Evolutionary conservation across 2,797 vertebrate species (phyloP), one percentile per base, ranked within the genome.

Genomic region (Lutjanus campechanus): DNA sequence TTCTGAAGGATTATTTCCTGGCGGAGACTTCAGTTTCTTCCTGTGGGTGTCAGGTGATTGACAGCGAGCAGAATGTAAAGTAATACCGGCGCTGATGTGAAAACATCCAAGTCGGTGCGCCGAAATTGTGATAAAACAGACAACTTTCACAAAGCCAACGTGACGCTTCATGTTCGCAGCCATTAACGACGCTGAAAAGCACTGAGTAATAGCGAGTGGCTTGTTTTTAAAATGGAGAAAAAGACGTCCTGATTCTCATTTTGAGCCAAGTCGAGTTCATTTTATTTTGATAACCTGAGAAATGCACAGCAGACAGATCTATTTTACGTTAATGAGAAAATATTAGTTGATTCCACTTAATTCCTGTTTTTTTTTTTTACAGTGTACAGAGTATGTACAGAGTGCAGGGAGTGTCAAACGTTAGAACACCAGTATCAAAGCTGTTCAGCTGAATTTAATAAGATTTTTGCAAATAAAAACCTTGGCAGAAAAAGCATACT

Each of bases 11-110:
- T 84, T 51, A 16, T 77, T 88, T 91, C 89, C 84, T 88, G 84
- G 46, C 79, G 69, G 84, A 92, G 81, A 69, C 89, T 82, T 85
- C 79, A 65, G 61, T 69, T 70, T 73, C 89, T 87, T 92, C 84
- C 90, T 87, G 79, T 77, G 83, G 84, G 80, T 90, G 89, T 90
- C 82, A 79, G 89, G 64, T 90, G 92, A 93, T 88, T 91, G 91
- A 92, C 92, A 89, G 90, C 77, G 5, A 63, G 78, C 81, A 61
- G 68, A 81, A 79, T 83, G 86, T 81, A 82, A 85, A 85, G 84
- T 74, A 88, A 90, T 83, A 82, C 84, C 44, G 0, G 25, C 8
- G 44, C 73, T 85, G 82, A 84, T 81, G 86, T 70, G 61, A 75
- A 85, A 70, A 77, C 64, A 84, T 75, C 44, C 49, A 58, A 66